A percentile compares a stretch with the other conserved stretches of the same genome.
phyloP scores from a whole-genome alignment of 2,797 vertebrate species.

The Heteromormyrus szaboi region DNA sequence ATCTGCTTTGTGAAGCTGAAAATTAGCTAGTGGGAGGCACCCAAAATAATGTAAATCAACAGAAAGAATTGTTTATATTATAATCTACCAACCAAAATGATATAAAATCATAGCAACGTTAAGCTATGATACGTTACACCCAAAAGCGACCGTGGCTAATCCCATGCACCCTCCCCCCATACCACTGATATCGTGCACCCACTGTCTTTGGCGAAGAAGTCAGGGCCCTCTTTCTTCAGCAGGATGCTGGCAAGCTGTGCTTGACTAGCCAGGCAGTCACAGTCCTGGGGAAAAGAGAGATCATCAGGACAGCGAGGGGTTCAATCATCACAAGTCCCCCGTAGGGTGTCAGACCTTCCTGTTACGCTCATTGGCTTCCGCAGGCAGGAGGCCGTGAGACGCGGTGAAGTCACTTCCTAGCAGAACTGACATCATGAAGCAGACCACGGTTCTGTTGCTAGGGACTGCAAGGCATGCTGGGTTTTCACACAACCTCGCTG shows the following conservation, averaged over 20 bases:
- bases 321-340: not conserved
- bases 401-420: not conserved
- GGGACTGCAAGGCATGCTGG: not conserved
- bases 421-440: not conserved
- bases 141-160: not conserved
- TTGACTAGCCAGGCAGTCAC: conserved; percentile 80
- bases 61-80: not conserved
- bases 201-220: conserved; percentile 85
- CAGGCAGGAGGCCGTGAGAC: not conserved
- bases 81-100: not conserved
- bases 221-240: conserved; percentile 80
- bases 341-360: not conserved
- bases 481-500: not conserved
- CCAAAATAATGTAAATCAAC: not conserved
- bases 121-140: not conserved
- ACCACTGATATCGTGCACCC: conserved; percentile 28
- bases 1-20: not conserved
- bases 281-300: conserved; percentile 65
- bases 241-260: conserved; percentile 78
- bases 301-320: not conserved
- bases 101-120: not conserved
- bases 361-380: not conserved
- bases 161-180: not conserved
- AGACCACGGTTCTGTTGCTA: not conserved
- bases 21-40: not conserved